phyloP scores from a whole-genome alignment of 35 echinoderm and acorn worm species.

The Chiridota heheva region DNA sequence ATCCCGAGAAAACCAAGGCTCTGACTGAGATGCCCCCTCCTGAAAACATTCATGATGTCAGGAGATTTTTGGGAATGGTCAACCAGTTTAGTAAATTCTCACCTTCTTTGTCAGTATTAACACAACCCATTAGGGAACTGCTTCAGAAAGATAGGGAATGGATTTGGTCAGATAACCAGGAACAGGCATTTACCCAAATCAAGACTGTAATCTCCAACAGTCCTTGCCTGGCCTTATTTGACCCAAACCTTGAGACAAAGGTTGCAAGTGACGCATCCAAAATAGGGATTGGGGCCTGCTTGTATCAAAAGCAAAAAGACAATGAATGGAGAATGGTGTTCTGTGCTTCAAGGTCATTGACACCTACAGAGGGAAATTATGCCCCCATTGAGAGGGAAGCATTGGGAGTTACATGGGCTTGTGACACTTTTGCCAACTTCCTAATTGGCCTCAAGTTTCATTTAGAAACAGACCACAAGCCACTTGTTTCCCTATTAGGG shows the following conservation, averaged over 20 bases:
- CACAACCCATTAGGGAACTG: constrained; percentile 45
- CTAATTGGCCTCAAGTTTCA: constrained; percentile 37
- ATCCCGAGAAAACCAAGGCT: constrained; percentile 51
- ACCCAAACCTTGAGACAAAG: constrained; percentile 43
- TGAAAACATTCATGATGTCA: constrained; percentile 31
- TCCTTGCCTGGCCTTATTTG: constrained; percentile 36
- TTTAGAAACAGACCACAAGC: constrained; percentile 58
- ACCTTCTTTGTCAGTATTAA: constrained; percentile 25
- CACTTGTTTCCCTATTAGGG: constrained; percentile 10
- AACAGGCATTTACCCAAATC: constrained; percentile 46
- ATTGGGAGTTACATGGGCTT: constrained; percentile 25
- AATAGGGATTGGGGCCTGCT: constrained; percentile 50
- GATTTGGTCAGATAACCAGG: constrained; percentile 33
- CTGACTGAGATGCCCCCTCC: constrained; percentile 30
- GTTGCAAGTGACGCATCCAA: constrained; percentile 57
- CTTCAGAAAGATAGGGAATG: constrained; percentile 43
- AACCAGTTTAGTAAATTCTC: constrained; percentile 54
- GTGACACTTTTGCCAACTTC: constrained; percentile 41
- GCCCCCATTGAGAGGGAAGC: constrained; percentile 64
- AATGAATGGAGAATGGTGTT: constrained; percentile 45
- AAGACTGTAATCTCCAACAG: constrained; percentile 1
- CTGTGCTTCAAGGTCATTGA: constrained; percentile 61
- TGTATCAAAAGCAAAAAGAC: constrained; percentile 50
- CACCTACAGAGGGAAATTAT: constrained; percentile 42
- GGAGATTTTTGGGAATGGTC: constrained; percentile 46